These are phyloP conservation scores for Mirounga angustirostris DNA, from an alignment of 2,113 vertebrate species.

Conservation along the genomic window DNA sequence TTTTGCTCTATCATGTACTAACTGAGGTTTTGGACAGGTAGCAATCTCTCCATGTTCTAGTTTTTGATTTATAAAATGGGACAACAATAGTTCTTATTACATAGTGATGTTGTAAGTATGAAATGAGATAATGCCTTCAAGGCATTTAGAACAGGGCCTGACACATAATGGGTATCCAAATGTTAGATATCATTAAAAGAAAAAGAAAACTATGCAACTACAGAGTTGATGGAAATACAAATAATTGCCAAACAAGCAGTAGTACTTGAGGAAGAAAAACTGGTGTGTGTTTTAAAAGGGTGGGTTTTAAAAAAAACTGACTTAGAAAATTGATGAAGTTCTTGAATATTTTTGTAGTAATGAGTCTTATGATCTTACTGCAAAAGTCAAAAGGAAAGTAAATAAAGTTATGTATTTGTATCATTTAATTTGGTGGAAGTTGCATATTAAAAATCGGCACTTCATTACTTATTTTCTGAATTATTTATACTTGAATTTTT, in stretches of 20 bases:
- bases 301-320: neutral
- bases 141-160: neutral
- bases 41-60: neutral
- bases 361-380: neutral
- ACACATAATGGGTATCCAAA: neutral
- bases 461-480: neutral
- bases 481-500: neutral
- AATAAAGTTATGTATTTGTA: neutral
- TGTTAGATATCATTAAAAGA: neutral
- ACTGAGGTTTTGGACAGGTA: neutral
- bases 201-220: neutral
- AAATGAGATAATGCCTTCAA: neutral
- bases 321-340: neutral
- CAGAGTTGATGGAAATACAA: neutral
- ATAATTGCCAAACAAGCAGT: neutral
- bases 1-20: neutral
- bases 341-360: neutral
- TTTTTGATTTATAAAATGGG: neutral
- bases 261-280: neutral
- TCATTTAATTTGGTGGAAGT: neutral
- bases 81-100: neutral
- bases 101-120: neutral
- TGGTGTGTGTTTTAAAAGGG: neutral
- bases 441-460: neutral
- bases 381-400: neutral